Conservation (phyloP, 2,113 vertebrate genomes). For the Pelecanus crispus region DNA sequence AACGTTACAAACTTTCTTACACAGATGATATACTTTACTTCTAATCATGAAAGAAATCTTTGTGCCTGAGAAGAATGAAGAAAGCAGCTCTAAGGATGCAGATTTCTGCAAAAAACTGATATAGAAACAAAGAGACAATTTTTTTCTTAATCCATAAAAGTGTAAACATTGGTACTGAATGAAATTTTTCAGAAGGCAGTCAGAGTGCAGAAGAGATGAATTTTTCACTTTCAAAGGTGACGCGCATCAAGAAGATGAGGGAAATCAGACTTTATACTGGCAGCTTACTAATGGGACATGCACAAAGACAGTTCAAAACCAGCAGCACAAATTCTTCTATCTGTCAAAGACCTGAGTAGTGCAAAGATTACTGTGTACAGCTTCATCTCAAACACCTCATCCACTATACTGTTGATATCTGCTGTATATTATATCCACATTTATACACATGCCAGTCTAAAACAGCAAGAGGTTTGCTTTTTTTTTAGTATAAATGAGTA, state of each 20-base stretch:
- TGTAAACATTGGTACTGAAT: slow-evolving; percentile 25
- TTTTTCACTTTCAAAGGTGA: slow-evolving; percentile 40
- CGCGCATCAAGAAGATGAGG: slow-evolving; percentile 15
- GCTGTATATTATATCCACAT: background rate
- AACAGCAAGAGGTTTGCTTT: background rate
- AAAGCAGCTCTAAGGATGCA: background rate
- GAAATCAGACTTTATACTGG: slow-evolving; percentile 38
- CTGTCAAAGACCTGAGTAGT: slow-evolving; percentile 50
- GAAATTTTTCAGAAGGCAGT: slow-evolving; percentile 16
- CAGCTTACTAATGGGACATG: slow-evolving; percentile 44
- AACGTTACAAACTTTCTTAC: background rate
- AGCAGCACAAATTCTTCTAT: slow-evolving; percentile 28
- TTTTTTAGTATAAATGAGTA: background rate
- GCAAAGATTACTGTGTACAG: background rate
- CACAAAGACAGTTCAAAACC: slow-evolving; percentile 46
- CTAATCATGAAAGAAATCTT: slow-evolving; percentile 46
- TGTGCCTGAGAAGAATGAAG: slow-evolving; percentile 17
- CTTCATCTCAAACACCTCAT: background rate
- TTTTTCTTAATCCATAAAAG: slow-evolving; percentile 25
- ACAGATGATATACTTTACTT: slow-evolving; percentile 24
- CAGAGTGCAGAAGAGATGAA: slow-evolving; percentile 40
- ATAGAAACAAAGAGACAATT: background rate
- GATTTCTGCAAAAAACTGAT: slow-evolving; percentile 51
- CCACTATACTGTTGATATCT: background rate
- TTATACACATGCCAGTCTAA: background rate